Conservation (phyloP, 2,888 invertebrate species). For the Leistus spinibarbis region DNA sequence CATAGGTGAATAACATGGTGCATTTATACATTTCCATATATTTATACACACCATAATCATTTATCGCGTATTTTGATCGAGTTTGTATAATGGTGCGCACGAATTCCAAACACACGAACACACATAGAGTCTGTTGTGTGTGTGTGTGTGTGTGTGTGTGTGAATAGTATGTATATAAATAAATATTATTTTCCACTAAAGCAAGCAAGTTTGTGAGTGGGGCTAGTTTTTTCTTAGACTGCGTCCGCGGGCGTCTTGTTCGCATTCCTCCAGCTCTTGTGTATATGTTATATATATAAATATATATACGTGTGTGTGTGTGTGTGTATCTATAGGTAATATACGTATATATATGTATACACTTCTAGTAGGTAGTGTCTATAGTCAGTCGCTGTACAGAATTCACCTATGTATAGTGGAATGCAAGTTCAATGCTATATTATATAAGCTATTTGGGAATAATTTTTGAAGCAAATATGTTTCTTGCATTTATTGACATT, state of each 20-base stretch:
- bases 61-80: background rate
- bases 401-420: background rate
- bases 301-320: background rate
- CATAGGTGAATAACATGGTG: no score
- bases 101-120: no score
- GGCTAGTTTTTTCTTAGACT: background rate
- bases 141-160: no score
- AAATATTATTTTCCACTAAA: background rate
- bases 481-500: no score
- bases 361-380: no score
- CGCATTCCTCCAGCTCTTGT: background rate
- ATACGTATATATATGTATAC: no score
- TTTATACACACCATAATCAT: background rate
- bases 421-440: background rate
- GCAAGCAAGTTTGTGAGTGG: background rate
- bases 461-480: no score
- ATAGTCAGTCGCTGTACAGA: background rate
- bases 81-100: background rate
- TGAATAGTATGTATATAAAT: background rate
- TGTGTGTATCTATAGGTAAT: no score
- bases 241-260: background rate
- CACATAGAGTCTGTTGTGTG: no score
- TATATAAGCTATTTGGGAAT: no score
- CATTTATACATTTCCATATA: no score
- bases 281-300: background rate